These are phyloP conservation scores for Caranx melampygus DNA, from an alignment of 2,113 vertebrate genomes.

Conservation along the genomic window DNA sequence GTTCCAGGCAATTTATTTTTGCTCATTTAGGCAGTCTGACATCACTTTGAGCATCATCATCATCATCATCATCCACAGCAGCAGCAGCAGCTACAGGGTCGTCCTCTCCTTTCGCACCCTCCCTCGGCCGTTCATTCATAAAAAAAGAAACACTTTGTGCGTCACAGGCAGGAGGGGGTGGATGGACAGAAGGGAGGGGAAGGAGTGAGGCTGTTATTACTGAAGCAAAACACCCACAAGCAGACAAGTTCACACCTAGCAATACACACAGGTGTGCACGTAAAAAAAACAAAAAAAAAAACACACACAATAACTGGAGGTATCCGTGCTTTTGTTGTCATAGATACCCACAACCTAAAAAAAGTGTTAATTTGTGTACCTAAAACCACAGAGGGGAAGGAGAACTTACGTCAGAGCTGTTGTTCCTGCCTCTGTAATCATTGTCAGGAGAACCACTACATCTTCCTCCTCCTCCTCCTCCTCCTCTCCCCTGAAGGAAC, in stretches of 20 bases:
- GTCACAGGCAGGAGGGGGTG: constrained; percentile 64
- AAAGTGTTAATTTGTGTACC: constrained; percentile 47
- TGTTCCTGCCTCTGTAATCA: constrained; percentile 59
- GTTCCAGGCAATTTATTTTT: background rate
- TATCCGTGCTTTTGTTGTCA: constrained; percentile 45
- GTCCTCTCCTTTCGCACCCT: constrained; percentile 32
- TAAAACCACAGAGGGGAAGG: constrained; percentile 38
- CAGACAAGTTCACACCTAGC: constrained; percentile 15
- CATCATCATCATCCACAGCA: constrained; percentile 28
- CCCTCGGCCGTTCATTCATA: constrained; percentile 64
- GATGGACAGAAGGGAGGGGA: constrained; percentile 25
- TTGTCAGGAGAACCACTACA: constrained; percentile 42
- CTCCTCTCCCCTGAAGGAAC: constrained; percentile 47
- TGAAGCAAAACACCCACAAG: constrained; percentile 54
- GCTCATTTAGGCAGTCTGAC: constrained; percentile 25
- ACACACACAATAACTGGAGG: constrained; percentile 15
- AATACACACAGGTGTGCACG: constrained; percentile 13
- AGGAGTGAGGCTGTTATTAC: constrained; percentile 29
- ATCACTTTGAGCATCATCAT: constrained; percentile 21
- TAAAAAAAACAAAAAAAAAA: background rate
- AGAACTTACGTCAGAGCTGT: constrained; percentile 67
- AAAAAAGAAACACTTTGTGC: constrained; percentile 56
- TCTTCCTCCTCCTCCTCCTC: constrained; percentile 49
- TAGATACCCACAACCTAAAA: constrained; percentile 33
- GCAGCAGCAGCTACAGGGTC: constrained; percentile 19